Evolutionary conservation across 1,140 invertebrate species (phyloP).

Genomic region (Frieseomelitta varia): DNA sequence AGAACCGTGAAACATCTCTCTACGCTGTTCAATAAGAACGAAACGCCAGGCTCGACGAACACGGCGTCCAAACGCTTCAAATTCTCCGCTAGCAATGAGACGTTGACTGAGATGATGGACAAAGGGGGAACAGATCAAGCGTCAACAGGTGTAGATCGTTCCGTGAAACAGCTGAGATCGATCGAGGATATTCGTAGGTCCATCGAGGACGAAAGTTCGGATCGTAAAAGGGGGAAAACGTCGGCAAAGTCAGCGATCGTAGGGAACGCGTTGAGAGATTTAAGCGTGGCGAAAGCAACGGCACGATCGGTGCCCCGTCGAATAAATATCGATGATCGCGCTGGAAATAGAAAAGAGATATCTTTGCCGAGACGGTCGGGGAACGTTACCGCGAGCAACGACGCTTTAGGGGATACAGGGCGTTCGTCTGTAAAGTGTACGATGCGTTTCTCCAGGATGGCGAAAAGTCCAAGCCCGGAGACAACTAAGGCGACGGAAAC

Average conservation of each 20-base stretch:
- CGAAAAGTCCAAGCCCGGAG: slow-evolving; percentile 67
- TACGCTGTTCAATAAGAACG: not conserved
- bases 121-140: not conserved
- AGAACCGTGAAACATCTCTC: slow-evolving; percentile 18
- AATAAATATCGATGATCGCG: slow-evolving; percentile 1
- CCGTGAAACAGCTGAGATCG: slow-evolving; percentile 59
- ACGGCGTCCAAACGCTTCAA: slow-evolving; percentile 1
- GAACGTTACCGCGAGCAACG: slow-evolving; percentile 1
- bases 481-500: slow-evolving; percentile 49
- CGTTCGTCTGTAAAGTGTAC: slow-evolving; percentile 55
- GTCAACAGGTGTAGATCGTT: not conserved
- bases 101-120: not conserved
- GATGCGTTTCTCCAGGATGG: slow-evolving; percentile 64
- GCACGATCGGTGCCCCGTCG: not conserved
- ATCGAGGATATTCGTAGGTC: slow-evolving; percentile 70
- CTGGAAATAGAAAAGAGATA: not conserved
- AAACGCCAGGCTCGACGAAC: not conserved
- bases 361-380: not conserved
- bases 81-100: not conserved
- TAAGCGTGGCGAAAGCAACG: not conserved
- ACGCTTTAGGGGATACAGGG: not conserved
- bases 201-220: slow-evolving; percentile 42
- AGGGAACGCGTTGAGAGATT: slow-evolving; percentile 20
- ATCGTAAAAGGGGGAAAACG: not conserved
- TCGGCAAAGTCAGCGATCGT: slow-evolving; percentile 55